Conservation (phyloP, 2,113 vertebrate genomes). For the Hypomesus transpacificus region DNA sequence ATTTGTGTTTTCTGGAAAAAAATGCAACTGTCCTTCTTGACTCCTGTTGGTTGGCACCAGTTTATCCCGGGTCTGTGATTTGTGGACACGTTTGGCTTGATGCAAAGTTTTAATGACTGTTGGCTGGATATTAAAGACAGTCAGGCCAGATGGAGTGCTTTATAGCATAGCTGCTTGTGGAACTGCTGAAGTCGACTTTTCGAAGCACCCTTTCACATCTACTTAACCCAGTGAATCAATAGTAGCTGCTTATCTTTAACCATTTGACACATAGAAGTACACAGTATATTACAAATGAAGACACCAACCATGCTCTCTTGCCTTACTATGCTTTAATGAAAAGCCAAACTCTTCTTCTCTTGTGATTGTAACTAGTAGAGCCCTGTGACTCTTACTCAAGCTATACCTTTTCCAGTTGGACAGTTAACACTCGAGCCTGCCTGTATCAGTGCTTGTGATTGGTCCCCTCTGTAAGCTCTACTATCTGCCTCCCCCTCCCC, state of each 20-base stretch:
- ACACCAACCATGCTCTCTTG: slow-evolving; percentile 17
- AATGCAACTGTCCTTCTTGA: too few species aligned
- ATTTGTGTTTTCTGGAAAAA: too few species aligned
- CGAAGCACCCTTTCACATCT: too few species aligned
- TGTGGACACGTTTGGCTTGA: too few species aligned
- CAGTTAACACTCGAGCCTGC: slow-evolving; percentile 47
- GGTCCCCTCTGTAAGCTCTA: slow-evolving; percentile 40
- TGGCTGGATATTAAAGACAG: too few species aligned
- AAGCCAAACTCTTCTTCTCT: slow-evolving; percentile 35
- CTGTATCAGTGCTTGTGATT: slow-evolving; percentile 40
- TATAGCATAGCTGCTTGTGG: too few species aligned
- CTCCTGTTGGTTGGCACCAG: too few species aligned
- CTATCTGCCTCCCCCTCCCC: slow-evolving; percentile 21
- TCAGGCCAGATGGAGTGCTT: too few species aligned
- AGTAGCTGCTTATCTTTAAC: too few species aligned
- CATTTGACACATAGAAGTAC: background rate
- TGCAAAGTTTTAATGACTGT: too few species aligned
- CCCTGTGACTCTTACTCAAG: slow-evolving; percentile 45
- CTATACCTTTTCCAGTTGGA: slow-evolving; percentile 46
- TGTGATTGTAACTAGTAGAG: slow-evolving; percentile 43
- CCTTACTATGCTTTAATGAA: slow-evolving; percentile 49
- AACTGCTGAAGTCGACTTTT: background rate
- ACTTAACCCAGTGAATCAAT: too few species aligned
- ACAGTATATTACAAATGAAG: background rate
- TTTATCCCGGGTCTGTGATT: too few species aligned